Evolutionary conservation across 2,113 vertebrate species (phyloP).

Genomic region (Clarias magur): DNA sequence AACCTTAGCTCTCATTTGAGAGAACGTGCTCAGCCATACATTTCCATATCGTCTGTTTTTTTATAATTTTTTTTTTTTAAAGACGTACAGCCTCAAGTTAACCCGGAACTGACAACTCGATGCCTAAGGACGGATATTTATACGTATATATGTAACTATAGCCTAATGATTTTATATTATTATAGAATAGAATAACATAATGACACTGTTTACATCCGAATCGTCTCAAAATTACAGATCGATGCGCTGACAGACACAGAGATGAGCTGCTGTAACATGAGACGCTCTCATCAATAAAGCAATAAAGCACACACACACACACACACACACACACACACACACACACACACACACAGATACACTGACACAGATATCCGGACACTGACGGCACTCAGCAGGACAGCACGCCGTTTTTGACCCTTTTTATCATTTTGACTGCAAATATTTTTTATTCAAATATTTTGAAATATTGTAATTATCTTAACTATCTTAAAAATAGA

Average conservation of each 20-base stretch:
- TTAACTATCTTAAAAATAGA: not conserved
- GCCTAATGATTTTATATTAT: not conserved
- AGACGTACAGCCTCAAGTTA: not conserved
- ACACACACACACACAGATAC: not conserved
- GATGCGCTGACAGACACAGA: not conserved
- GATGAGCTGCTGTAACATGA: not conserved
- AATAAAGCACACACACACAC: not conserved
- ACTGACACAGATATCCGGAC: not conserved
- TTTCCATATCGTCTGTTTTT: not conserved
- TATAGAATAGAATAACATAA: no score
- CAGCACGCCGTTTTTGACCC: not conserved
- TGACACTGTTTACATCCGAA: not conserved
- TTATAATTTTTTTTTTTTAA: not conserved
- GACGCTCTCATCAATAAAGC: not conserved
- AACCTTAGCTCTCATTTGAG: not conserved
- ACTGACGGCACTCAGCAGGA: no score
- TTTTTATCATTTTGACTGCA: not conserved
- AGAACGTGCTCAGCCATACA: not conserved
- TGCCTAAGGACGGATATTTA: not conserved
- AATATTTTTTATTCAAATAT: not conserved
- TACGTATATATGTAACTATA: not conserved
- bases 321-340: not conserved
- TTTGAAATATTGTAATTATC: no score
- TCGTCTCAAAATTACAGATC: not conserved
- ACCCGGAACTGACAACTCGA: not conserved